Evolutionary conservation across 2,797 vertebrate species (phyloP), one percentile per base, ranked within the genome.

Genomic region (Pempheris klunzingeri): DNA sequence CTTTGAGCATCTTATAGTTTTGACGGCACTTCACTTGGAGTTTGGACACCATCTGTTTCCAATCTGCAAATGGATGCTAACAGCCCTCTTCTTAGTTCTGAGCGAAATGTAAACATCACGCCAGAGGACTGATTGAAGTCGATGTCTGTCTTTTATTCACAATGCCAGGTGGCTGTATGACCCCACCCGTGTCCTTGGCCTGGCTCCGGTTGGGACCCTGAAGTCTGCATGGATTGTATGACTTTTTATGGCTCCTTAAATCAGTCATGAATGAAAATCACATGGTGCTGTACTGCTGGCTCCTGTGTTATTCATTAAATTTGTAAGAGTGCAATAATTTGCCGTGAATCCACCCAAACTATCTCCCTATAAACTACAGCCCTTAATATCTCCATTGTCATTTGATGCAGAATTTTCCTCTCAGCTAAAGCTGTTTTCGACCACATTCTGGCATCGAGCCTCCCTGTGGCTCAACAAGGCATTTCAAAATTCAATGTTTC

Each of bases 201-300:
- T 1, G 18, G 34, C 41, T 47, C 41, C 3, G 13, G 43, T 76
- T 43, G 54, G 59, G 77, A 84, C 73, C 50, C 47, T 81, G 47
- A 90, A 81, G 68, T 83, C 63, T 79, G 50, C 58, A 28, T 65
- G 67, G 77, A 79, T 82, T 73, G 28, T 66, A 58, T 77, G 71
- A 84, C 50, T 78, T 84, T 92, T 91, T 88, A 90, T 71, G 50
- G 59, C 43, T 65, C 58, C 49, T 79, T 88, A 87, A 88, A 89
- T 91, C 85, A 87, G 55, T 85, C 63, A 59, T 50, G 47, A 75
- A 82, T 80, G 67, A 79, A 85, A 88, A 80, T 11, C 88, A 91
- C 44, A 80, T 78, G 73, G 57, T 68, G 44, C 78, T 80, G 38
- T 30, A 68, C 49, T 66, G 10, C 24, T 81, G 74, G 65, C 77